phyloP scores from a whole-genome alignment of 2,113 vertebrate genomes.

The Typhlomys cinereus region DNA sequence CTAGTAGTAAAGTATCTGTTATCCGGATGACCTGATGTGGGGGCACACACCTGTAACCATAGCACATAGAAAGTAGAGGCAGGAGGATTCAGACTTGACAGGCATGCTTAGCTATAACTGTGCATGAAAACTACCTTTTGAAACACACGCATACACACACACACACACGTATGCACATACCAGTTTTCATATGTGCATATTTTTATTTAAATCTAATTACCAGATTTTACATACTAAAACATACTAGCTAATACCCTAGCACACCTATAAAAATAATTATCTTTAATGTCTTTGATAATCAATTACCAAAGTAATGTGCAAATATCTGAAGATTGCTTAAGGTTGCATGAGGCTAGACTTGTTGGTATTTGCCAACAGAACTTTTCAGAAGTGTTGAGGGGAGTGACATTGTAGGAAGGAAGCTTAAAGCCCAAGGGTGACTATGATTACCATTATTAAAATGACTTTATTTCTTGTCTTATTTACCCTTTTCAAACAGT shows the following conservation, averaged over 20 bases:
- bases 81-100: no score
- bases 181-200: background rate
- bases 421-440: background rate
- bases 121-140: no score
- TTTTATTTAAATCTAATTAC: constrained; percentile 10
- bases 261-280: background rate
- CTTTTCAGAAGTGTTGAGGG: constrained; percentile 25
- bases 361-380: background rate
- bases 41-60: no score
- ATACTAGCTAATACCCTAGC: background rate
- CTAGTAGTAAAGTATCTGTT: no score
- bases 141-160: no score
- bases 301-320: background rate
- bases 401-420: background rate
- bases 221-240: background rate
- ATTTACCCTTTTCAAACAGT: background rate
- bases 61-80: no score
- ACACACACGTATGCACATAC: no score
- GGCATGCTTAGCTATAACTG: no score
- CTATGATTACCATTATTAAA: background rate
- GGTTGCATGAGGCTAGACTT: constrained; percentile 31
- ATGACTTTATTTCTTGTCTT: background rate
- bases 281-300: background rate
- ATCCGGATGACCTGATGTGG: no score
- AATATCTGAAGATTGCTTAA: constrained; percentile 16